Evolutionary conservation across 2,888 invertebrate genomes (phyloP).

Genomic region (Scelioninae gen. 2): DNA sequence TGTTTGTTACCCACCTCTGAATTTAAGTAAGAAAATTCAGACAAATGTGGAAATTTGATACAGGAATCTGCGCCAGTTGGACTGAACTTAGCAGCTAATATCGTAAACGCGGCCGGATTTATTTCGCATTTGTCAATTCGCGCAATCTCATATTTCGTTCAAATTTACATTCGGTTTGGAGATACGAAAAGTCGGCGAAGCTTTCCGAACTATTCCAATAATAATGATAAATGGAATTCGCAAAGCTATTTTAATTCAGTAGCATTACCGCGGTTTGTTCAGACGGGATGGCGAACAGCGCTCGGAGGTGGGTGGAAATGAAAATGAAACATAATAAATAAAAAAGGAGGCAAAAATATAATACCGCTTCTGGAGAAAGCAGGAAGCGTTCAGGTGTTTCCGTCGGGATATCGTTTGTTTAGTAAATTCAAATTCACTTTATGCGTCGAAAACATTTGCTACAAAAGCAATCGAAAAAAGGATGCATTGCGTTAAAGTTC

Average conservation of each 20-base stretch:
- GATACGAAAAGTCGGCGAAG: conserved; percentile 35
- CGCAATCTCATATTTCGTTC: conserved; percentile 38
- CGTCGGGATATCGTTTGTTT: too few relatives aligned
- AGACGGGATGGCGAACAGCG: not conserved
- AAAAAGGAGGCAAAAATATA: too few relatives aligned
- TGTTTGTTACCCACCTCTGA: conserved; percentile 43
- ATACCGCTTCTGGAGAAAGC: too few relatives aligned
- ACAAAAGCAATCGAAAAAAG: too few relatives aligned
- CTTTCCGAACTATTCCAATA: conserved; percentile 46
- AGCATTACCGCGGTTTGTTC: not conserved
- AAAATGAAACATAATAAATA: too few relatives aligned
- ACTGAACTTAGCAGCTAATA: conserved; percentile 42
- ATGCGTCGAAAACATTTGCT: too few relatives aligned
- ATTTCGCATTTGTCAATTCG: conserved; percentile 51
- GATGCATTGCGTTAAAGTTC: not conserved
- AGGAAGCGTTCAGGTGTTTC: too few relatives aligned
- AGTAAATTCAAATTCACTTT: too few relatives aligned
- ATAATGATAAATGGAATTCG: conserved; percentile 48
- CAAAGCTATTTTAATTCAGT: conserved; percentile 40
- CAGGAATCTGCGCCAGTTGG: conserved; percentile 16
- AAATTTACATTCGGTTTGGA: conserved; percentile 35
- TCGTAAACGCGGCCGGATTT: conserved; percentile 40
- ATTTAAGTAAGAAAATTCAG: conserved; percentile 46
- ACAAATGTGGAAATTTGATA: conserved; percentile 48
- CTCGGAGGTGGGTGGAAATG: not conserved